These are phyloP conservation scores for Apus apus DNA, from an alignment of 2,113 vertebrate species.

Conservation along the genomic window DNA sequence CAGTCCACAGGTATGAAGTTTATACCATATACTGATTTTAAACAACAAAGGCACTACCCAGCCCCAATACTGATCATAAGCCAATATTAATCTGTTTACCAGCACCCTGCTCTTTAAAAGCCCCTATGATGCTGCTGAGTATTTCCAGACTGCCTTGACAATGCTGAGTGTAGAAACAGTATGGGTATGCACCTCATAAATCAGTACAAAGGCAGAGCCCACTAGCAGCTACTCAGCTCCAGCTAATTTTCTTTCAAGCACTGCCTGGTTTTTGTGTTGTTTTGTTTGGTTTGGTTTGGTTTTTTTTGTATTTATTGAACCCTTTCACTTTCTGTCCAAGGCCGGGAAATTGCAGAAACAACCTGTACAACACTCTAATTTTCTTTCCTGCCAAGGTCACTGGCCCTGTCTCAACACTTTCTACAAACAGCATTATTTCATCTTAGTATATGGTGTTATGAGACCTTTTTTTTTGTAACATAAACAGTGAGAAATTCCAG, in stretches of 20 bases:
- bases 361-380: not conserved
- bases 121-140: not conserved
- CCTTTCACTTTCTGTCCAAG: not conserved
- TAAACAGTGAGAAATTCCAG: not conserved
- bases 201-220: not conserved
- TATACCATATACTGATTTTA: not conserved
- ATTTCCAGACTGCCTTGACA: not conserved
- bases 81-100: not conserved
- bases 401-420: not conserved
- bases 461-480: not conserved
- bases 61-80: not conserved
- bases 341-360: not conserved
- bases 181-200: not conserved
- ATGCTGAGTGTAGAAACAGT: not conserved
- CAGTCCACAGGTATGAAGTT: not conserved
- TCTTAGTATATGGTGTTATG: not conserved
- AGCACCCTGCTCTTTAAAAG: not conserved
- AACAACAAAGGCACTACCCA: not conserved
- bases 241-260: not conserved
- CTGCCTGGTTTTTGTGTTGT: not conserved
- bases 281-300: no score
- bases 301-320: not conserved
- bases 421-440: not conserved
- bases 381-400: not conserved
- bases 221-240: not conserved